Conservation (phyloP, 2,113 vertebrate genomes). For the Limnothrissa miodon region DNA sequence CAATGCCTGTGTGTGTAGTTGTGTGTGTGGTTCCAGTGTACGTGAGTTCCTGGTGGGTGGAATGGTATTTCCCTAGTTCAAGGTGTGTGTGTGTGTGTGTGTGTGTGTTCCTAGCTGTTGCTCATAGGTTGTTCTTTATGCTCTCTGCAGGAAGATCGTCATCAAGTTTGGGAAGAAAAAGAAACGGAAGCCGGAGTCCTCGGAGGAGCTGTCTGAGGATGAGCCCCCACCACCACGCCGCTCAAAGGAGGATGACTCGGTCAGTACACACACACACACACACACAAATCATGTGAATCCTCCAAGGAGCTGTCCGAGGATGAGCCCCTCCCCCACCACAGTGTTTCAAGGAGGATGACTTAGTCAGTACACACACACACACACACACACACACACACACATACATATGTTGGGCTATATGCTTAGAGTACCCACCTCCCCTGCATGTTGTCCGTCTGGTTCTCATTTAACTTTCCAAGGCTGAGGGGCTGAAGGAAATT, state of each 20-base stretch:
- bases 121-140: background rate
- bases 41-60: background rate
- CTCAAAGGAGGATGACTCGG: constrained; percentile 84
- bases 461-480: background rate
- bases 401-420: background rate
- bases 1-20: background rate
- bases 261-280: constrained; percentile 60
- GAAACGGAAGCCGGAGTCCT: constrained; percentile 91
- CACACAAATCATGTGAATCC: no score
- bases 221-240: constrained; percentile 77
- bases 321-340: no score
- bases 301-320: no score
- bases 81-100: background rate
- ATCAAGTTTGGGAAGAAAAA: constrained; percentile 97
- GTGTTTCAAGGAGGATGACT: no score
- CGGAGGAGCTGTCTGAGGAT: constrained; percentile 88
- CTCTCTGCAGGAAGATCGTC: constrained; percentile 84
- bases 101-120: background rate
- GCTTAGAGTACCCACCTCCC: background rate
- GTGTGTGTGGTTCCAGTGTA: background rate
- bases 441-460: background rate
- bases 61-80: no score
- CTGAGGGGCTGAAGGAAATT: background rate
- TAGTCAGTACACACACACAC: background rate
- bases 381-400: background rate